phyloP scores from a whole-genome alignment of 2,797 vertebrate species.

The Rhadinocentrus ornatus region DNA sequence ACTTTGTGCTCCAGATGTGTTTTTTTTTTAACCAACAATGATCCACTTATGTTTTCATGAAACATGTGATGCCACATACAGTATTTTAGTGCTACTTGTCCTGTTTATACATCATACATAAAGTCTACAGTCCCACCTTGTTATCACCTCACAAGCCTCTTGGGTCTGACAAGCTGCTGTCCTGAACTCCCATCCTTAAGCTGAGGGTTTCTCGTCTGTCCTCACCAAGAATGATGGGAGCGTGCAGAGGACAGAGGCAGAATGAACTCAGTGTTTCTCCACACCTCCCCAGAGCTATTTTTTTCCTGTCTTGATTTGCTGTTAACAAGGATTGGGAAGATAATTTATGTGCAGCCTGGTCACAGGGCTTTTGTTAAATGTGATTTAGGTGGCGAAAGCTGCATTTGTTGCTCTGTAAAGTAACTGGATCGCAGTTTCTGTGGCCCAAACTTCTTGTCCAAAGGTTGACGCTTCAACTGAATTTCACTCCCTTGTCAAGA shows the following conservation, averaged over 20 bases:
- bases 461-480: slow-evolving; percentile 1
- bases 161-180: slow-evolving; percentile 42
- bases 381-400: slow-evolving; percentile 15
- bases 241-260: slow-evolving; percentile 15
- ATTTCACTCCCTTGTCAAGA: background rate
- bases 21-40: background rate
- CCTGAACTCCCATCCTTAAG: slow-evolving; percentile 1
- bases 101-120: background rate
- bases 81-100: slow-evolving; percentile 6
- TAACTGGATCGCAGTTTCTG: slow-evolving; percentile 15
- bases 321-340: slow-evolving; percentile 58
- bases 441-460: background rate
- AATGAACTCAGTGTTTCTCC: slow-evolving; percentile 63
- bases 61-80: background rate
- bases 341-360: slow-evolving; percentile 60
- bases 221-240: slow-evolving; percentile 31
- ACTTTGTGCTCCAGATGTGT: background rate
- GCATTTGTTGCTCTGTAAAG: slow-evolving; percentile 26
- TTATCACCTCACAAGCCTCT: slow-evolving; percentile 29
- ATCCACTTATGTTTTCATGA: background rate
- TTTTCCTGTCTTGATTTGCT: slow-evolving; percentile 17
- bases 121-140: background rate
- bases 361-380: slow-evolving; percentile 19
- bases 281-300: slow-evolving; percentile 12
- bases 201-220: slow-evolving; percentile 37